Evolutionary conservation across 2,113 vertebrate genomes (phyloP).

Genomic region (Microcebus lehilahytsara): DNA sequence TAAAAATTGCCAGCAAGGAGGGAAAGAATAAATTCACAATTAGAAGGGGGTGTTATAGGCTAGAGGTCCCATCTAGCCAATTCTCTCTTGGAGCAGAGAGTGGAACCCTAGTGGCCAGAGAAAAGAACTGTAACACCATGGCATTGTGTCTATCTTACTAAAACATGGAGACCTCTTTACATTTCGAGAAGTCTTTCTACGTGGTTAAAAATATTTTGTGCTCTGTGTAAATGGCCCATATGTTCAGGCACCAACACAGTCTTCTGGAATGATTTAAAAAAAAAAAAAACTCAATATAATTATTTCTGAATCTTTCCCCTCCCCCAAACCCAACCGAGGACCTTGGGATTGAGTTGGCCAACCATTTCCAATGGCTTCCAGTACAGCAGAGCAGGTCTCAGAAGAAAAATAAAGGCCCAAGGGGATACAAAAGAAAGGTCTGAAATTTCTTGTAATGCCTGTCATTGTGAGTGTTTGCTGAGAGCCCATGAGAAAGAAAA

Average conservation of each 20-base stretch:
- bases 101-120: neutral
- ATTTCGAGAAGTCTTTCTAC: neutral
- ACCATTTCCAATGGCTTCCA: neutral
- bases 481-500: neutral
- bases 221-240: neutral
- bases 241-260: neutral
- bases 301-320: neutral
- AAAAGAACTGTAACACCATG: neutral
- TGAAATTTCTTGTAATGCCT: neutral
- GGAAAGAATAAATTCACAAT: slow-evolving; percentile 75
- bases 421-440: neutral
- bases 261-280: neutral
- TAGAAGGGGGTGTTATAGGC: slow-evolving; percentile 48
- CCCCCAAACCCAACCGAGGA: neutral
- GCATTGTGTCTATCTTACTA: neutral
- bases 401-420: slow-evolving; percentile 2
- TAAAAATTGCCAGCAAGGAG: slow-evolving; percentile 71
- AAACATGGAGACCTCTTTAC: neutral
- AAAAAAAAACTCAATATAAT: neutral
- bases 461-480: neutral
- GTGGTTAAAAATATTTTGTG: neutral
- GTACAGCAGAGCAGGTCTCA: neutral
- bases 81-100: neutral
- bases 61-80: neutral
- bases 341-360: neutral